phyloP scores from a whole-genome alignment of 2,113 vertebrate species.

The Dendrocopos noguchii region DNA sequence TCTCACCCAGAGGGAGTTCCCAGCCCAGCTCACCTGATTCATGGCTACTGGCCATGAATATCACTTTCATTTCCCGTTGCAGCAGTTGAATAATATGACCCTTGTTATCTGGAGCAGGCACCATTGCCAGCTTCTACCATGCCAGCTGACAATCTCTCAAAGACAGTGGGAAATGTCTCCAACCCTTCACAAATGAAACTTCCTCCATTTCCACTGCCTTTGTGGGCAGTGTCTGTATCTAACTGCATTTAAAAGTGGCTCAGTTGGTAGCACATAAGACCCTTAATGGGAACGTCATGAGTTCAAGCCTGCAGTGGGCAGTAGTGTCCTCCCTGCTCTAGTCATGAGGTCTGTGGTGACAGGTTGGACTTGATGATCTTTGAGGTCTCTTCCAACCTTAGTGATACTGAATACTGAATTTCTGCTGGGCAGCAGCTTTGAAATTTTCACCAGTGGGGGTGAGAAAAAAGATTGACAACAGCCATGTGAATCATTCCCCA shows the following conservation, averaged over 20 bases:
- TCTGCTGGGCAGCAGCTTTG: background rate
- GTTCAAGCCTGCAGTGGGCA: no score
- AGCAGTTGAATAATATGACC: background rate
- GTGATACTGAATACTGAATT: no score
- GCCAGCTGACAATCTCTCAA: rapidly evolving
- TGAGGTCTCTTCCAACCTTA: no score
- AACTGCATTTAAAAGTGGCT: no score
- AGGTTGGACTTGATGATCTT: no score
- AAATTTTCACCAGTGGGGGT: rapidly evolving
- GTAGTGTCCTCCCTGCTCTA: no score
- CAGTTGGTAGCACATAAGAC: no score
- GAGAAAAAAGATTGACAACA: background rate
- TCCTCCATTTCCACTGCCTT: background rate
- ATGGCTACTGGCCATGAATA: background rate
- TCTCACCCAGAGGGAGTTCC: background rate
- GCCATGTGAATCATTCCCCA: background rate
- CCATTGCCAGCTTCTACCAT: rapidly evolving
- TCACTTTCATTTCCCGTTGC: rapidly evolving
- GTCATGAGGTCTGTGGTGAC: no score
- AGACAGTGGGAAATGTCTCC: background rate
- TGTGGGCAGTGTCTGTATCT: background rate
- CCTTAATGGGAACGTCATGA: no score
- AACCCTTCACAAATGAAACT: background rate
- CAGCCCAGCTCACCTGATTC: background rate
- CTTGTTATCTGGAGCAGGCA: background rate